Percentiles rank a stretch among this genome's conserved stretches.
These are phyloP conservation scores for Sycophila sp. DNA, from an alignment of 1,140 invertebrate species.

Conservation along the genomic window DNA sequence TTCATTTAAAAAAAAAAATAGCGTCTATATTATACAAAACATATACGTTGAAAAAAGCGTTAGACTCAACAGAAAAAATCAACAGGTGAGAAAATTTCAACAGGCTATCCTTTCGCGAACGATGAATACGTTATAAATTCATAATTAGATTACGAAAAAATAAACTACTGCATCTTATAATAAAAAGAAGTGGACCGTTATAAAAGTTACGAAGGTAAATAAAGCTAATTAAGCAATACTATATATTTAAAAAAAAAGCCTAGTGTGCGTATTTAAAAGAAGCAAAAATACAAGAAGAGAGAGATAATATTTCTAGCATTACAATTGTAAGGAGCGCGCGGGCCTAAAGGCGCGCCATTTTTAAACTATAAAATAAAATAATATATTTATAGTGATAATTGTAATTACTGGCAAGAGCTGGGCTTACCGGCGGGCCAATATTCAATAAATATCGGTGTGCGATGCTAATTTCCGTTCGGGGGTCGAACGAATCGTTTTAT, in stretches of 20 bases:
- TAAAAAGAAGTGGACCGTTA: no score
- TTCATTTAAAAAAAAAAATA: no score
- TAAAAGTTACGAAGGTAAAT: no score
- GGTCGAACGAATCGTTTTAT: constrained; percentile 2
- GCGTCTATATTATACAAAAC: no score
- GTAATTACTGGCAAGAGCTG: constrained; percentile 61
- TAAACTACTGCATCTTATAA: no score
- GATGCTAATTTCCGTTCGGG: constrained; percentile 6
- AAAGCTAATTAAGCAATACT: no score
- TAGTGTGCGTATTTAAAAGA: not conserved
- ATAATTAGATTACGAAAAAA: no score
- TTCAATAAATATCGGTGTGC: constrained; percentile 66
- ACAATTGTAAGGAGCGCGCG: not conserved
- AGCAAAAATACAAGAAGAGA: not conserved
- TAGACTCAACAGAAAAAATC: not conserved
- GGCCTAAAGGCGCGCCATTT: not conserved
- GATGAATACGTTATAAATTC: no score
- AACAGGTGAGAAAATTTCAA: constrained; percentile 5
- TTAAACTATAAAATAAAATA: constrained; percentile 15
- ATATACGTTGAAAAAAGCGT: no score
- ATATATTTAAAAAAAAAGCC: not conserved
- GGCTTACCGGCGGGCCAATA: constrained; percentile 63
- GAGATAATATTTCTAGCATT: not conserved
- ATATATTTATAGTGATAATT: constrained; percentile 40
- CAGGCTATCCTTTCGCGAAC: not conserved